phyloP scores from a whole-genome alignment of 1,140 invertebrate genomes.

The Triops longicaudatus region DNA sequence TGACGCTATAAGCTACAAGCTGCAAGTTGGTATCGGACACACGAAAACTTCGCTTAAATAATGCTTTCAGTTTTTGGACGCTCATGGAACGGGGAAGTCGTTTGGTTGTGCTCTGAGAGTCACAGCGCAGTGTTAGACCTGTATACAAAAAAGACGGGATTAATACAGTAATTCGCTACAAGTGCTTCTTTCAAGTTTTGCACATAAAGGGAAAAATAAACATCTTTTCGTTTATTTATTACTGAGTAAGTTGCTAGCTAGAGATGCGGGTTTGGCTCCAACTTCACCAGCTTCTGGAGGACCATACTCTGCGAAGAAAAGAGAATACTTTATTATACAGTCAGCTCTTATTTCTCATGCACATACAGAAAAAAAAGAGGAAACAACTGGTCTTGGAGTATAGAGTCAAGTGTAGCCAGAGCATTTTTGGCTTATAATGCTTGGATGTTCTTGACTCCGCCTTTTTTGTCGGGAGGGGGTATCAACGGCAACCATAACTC shows the following conservation, averaged over 20 bases:
- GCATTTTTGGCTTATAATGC: conserved; percentile 19
- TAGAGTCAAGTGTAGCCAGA: conserved; percentile 23
- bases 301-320: conserved; percentile 61
- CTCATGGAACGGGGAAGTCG: conserved; percentile 67
- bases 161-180: conserved; percentile 20
- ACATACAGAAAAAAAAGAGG: background rate
- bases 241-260: conserved; percentile 58
- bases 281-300: conserved; percentile 62
- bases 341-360: background rate
- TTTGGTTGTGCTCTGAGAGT: conserved; percentile 45
- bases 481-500: conserved; percentile 6
- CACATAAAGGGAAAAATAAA: conserved; percentile 20
- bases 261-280: conserved; percentile 49
- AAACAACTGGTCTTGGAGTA: background rate
- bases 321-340: conserved; percentile 14
- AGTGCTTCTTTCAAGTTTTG: background rate
- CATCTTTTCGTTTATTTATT: conserved; percentile 38
- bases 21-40: conserved; percentile 44
- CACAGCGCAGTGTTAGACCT: conserved; percentile 48
- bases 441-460: conserved; percentile 20
- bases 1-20: conserved; percentile 46
- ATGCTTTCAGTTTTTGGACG: conserved; percentile 67
- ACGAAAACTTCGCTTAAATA: conserved; percentile 60
- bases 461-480: background rate
- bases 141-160: conserved; percentile 20